Evolutionary conservation across 1,140 invertebrate genomes (phyloP).

Genomic region (Elysia chlorotica): DNA sequence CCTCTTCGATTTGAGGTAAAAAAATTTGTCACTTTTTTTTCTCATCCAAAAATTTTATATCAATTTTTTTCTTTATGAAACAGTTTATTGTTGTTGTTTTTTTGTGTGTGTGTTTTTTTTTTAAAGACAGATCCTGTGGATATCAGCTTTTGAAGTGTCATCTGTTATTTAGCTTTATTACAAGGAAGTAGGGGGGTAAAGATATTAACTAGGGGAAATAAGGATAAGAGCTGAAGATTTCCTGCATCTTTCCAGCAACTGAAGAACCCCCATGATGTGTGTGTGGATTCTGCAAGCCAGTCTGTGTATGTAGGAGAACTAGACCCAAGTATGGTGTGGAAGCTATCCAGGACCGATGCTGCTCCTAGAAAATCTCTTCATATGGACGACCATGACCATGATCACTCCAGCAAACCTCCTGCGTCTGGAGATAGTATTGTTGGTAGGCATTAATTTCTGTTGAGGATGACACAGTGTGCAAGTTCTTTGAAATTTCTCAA

Average conservation of each 20-base stretch:
- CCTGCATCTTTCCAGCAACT: constrained; percentile 31
- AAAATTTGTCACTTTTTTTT: neutral
- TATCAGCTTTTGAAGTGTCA: neutral
- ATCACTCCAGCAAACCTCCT: no score
- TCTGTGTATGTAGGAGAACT: constrained; percentile 46
- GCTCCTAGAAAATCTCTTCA: no score
- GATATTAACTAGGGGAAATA: neutral
- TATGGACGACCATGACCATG: no score
- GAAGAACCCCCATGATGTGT: constrained; percentile 41
- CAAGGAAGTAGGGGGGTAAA: neutral
- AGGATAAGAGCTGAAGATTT: neutral
- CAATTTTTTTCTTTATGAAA: neutral
- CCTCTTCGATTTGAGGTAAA: neutral
- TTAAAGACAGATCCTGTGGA: neutral
- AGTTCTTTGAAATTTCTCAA: no score
- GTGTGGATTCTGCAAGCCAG: constrained; percentile 31
- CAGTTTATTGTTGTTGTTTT: neutral
- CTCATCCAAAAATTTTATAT: neutral
- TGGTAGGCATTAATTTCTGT: no score
- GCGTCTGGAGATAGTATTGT: no score
- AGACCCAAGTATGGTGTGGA: constrained; percentile 37
- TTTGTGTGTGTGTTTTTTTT: neutral
- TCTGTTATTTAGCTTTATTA: neutral
- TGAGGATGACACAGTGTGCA: no score
- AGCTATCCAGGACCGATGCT: constrained; percentile 23